phyloP scores from a whole-genome alignment of 2,888 invertebrate species.

The Xiphydria camelus region DNA sequence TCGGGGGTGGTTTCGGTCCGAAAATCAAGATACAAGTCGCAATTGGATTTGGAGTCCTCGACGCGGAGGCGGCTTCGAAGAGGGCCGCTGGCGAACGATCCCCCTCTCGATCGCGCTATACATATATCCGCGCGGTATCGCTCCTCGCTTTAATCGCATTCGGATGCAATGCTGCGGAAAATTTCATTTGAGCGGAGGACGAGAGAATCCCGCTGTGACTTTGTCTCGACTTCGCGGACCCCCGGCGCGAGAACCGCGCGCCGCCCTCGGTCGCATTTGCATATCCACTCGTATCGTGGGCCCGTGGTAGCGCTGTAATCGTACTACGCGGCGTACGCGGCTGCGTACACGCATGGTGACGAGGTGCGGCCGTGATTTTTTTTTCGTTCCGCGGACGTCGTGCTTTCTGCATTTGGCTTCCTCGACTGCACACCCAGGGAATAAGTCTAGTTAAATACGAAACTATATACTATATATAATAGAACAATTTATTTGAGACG shows the following conservation, averaged over 20 bases:
- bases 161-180: slow-evolving; percentile 61
- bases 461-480: too few relatives aligned
- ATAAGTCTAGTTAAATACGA: too few relatives aligned
- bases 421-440: too few relatives aligned
- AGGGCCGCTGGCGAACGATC: slow-evolving; percentile 1
- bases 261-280: slow-evolving; percentile 33
- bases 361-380: too few relatives aligned
- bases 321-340: too few relatives aligned
- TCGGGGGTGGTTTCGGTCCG: slow-evolving; percentile 24
- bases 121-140: slow-evolving; percentile 41
- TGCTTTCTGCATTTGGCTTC: too few relatives aligned
- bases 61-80: slow-evolving; percentile 28
- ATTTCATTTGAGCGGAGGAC: slow-evolving; percentile 56
- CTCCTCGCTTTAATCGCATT: slow-evolving; percentile 59
- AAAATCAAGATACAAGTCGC: slow-evolving; percentile 40
- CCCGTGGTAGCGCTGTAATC: too few relatives aligned
- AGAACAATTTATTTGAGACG: too few relatives aligned
- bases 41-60: slow-evolving; percentile 46
- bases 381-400: too few relatives aligned
- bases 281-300: slow-evolving; percentile 34
- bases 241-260: slow-evolving; percentile 33
- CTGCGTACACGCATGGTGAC: too few relatives aligned
- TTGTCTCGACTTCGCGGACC: slow-evolving; percentile 30
- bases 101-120: too few relatives aligned
- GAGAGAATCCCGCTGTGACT: slow-evolving; percentile 19